Evolutionary conservation across 2,797 vertebrate species (phyloP).

Genomic region (Sebastes elongatus): DNA sequence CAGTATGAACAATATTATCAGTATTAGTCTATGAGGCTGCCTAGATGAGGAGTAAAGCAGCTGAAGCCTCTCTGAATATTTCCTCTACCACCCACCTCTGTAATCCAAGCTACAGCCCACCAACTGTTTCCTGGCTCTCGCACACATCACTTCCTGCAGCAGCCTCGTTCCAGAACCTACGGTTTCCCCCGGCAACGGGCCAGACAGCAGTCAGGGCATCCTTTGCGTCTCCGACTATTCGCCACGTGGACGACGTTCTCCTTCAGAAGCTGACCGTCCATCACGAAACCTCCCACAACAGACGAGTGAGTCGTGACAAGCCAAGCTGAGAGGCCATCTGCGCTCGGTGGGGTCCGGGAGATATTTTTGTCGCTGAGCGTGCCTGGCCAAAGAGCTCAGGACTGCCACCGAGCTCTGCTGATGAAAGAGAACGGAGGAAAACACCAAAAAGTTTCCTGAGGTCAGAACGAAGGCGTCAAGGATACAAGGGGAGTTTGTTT

Average conservation of each 20-base stretch:
- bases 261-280: conserved; percentile 81
- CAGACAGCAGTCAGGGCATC: conserved; percentile 79
- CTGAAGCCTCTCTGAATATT: conserved; percentile 62
- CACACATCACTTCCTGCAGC: conserved; percentile 56
- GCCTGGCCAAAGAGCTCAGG: conserved; percentile 71
- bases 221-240: conserved; percentile 55
- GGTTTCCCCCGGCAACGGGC: conserved; percentile 71
- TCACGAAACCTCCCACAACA: conserved; percentile 83
- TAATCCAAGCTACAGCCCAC: conserved; percentile 51
- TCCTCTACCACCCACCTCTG: conserved; percentile 48
- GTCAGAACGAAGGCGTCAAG: conserved; percentile 76
- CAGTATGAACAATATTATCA: conserved; percentile 24
- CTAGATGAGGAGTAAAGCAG: conserved; percentile 26
- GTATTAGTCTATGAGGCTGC: conserved; percentile 11
- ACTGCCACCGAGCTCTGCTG: conserved; percentile 76
- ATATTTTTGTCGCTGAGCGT: conserved; percentile 83
- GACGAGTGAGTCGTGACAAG: conserved; percentile 85
- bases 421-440: conserved; percentile 71
- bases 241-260: conserved; percentile 75
- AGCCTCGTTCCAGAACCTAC: conserved; percentile 62
- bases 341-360: conserved; percentile 77
- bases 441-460: conserved; percentile 80
- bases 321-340: conserved; percentile 90
- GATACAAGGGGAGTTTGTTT: conserved; percentile 30
- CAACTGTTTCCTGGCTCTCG: conserved; percentile 67